Conservation (phyloP, 2,888 invertebrate genomes). For the Lepetodrilus schrolli region DNA sequence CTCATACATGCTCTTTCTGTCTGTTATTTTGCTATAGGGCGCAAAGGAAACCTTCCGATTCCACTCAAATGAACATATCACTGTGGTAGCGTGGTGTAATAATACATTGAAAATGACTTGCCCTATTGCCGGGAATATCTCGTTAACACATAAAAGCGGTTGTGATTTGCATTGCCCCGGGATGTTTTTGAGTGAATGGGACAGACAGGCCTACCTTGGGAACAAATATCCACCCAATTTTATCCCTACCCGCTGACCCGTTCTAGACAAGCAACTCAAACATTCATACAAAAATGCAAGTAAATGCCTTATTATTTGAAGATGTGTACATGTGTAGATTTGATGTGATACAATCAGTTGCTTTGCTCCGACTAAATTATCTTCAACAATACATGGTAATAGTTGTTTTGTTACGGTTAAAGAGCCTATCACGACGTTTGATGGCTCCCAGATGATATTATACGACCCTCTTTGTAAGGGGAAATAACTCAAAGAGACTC, state of each 20-base stretch:
- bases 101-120: slow-evolving; percentile 18
- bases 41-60: slow-evolving; percentile 8
- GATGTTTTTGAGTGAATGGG: neutral
- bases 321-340: neutral
- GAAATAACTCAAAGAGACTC: too few relatives aligned
- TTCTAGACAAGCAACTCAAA: neutral
- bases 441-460: neutral
- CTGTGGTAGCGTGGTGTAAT: neutral
- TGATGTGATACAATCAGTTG: neutral
- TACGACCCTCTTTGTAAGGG: too few relatives aligned
- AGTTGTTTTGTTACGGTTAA: neutral
- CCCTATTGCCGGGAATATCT: slow-evolving; percentile 14
- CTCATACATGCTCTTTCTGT: slow-evolving; percentile 20
- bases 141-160: slow-evolving; percentile 17
- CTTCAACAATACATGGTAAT: neutral
- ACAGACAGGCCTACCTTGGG: too few relatives aligned
- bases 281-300: neutral
- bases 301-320: neutral
- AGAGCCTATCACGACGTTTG: neutral
- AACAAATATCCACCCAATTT: neutral
- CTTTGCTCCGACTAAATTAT: neutral
- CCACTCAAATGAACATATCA: slow-evolving; percentile 10
- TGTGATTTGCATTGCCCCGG: neutral
- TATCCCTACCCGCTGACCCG: neutral
- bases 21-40: neutral